These are phyloP conservation scores for Ptychodera flava DNA, from an alignment of 35 echinoderm and acorn worm species.

Conservation along the genomic window DNA sequence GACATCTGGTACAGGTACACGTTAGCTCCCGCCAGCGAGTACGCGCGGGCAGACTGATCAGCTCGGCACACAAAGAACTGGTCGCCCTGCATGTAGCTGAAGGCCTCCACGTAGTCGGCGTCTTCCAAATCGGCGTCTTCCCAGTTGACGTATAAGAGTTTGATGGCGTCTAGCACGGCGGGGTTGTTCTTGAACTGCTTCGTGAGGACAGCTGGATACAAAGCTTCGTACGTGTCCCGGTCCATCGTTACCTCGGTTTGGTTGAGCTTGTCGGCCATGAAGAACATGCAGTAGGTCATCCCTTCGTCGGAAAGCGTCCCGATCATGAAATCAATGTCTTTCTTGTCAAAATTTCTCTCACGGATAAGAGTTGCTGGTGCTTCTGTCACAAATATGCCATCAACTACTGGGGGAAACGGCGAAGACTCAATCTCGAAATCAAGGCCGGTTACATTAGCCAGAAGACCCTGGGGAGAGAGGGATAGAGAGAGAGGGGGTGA, in stretches of 20 bases:
- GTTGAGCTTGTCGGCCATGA: not conserved
- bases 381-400: too few species aligned
- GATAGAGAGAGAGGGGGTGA: too few species aligned
- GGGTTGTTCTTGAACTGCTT: constrained; percentile 1
- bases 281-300: not conserved
- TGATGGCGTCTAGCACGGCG: not conserved
- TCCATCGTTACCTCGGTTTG: too few species aligned
- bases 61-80: not conserved
- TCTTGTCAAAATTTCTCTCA: too few species aligned
- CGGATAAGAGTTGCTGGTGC: too few species aligned
- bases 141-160: not conserved
- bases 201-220: not conserved
- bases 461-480: too few species aligned
- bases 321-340: not conserved
- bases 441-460: too few species aligned
- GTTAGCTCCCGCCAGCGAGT: not conserved
- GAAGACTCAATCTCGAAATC: too few species aligned
- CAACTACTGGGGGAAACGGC: too few species aligned
- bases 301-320: not conserved
- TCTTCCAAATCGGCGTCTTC: not conserved
- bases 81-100: not conserved
- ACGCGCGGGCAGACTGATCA: not conserved
- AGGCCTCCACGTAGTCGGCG: not conserved
- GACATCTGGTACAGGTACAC: constrained; percentile 10
- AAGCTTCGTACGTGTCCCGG: too few species aligned